Evolutionary conservation across 2,888 invertebrate species (phyloP).

Genomic region (Philhelius pedissequus): DNA sequence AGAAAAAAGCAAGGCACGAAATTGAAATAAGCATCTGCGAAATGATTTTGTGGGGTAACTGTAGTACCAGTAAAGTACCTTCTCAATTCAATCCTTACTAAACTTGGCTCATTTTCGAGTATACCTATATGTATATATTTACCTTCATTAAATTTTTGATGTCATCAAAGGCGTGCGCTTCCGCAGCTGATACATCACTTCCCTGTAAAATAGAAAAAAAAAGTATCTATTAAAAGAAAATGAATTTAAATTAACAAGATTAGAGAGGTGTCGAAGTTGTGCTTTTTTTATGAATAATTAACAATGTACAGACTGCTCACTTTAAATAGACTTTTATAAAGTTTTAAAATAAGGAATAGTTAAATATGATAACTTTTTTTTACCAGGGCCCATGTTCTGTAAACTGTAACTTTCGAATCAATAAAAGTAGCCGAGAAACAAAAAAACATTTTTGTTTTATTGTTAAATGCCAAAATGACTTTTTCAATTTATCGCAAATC

Average conservation of each 20-base stretch:
- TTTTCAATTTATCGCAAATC: too few relatives aligned
- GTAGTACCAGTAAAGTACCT: neutral
- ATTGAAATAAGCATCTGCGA: slow-evolving; percentile 70
- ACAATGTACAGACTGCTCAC: neutral
- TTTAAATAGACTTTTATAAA: neutral
- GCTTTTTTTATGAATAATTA: slow-evolving; percentile 43
- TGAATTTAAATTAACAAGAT: slow-evolving; percentile 32
- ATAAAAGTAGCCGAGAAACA: too few relatives aligned
- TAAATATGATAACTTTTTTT: too few relatives aligned
- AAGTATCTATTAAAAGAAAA: neutral
- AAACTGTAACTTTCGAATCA: too few relatives aligned
- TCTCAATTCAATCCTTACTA: neutral
- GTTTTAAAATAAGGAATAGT: too few relatives aligned
- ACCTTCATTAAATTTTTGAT: slow-evolving; percentile 83
- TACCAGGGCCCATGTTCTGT: too few relatives aligned
- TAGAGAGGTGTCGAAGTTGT: neutral
- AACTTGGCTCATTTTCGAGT: neutral
- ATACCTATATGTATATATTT: slow-evolving; percentile 70
- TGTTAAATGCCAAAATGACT: too few relatives aligned
- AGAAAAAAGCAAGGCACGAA: slow-evolving; percentile 36
- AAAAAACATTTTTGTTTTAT: too few relatives aligned
- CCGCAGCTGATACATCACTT: slow-evolving; percentile 83
- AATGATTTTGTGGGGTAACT: neutral
- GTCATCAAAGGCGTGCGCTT: slow-evolving; percentile 83
- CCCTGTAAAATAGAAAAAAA: slow-evolving; percentile 78